A percentile compares a stretch with the other conserved stretches of the same genome.
Conservation (phyloP, 2,113 vertebrate species). For the Parotia lawesii region DNA sequence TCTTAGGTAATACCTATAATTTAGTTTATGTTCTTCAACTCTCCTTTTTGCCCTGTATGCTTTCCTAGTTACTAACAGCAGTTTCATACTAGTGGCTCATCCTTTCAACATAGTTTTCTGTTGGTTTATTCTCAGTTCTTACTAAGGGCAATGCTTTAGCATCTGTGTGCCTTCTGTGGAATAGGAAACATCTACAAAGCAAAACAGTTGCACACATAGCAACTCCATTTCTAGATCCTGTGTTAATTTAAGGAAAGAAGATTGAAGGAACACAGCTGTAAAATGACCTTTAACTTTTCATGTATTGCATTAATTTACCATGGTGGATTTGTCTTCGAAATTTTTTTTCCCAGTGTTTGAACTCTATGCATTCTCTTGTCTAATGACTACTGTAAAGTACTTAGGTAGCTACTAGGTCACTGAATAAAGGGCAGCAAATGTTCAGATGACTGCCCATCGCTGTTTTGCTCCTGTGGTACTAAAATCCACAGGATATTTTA, state of each 20-base stretch:
- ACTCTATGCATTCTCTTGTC: accelerated
- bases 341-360: background rate
- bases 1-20: background rate
- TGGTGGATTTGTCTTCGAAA: accelerated
- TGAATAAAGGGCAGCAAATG: background rate
- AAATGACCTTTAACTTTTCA: background rate
- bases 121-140: background rate
- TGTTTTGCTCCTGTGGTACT: background rate
- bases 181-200: background rate
- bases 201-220: background rate
- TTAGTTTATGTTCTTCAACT: background rate
- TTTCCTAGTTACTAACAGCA: background rate
- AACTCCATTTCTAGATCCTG: background rate
- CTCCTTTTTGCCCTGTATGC: background rate
- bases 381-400: background rate
- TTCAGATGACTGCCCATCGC: background rate
- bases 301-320: background rate
- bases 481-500: background rate
- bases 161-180: background rate
- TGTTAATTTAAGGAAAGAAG: background rate
- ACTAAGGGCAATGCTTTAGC: accelerated
- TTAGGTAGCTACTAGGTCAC: background rate
- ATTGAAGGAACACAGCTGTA: background rate
- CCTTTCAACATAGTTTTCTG: background rate
- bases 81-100: background rate